A percentile compares a stretch with the other conserved stretches of the same genome.
Evolutionary conservation across 1,140 invertebrate genomes (phyloP).

Genomic region (Aphaenogaster rudis): DNA sequence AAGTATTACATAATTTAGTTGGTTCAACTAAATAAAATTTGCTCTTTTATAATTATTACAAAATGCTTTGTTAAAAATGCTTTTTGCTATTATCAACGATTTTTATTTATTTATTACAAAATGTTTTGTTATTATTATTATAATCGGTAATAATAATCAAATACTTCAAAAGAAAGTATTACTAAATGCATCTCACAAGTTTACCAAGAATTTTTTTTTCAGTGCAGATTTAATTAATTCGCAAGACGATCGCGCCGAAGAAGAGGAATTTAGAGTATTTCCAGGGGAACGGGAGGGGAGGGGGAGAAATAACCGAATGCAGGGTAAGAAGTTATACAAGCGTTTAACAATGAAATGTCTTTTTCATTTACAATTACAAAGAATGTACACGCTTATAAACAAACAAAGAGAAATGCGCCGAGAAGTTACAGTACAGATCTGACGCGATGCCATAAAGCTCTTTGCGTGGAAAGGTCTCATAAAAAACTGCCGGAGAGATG

Average conservation of each 20-base stretch:
- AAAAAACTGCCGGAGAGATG: conserved; percentile 67
- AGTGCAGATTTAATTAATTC: not conserved
- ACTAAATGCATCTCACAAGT: no score
- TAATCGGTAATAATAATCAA: no score
- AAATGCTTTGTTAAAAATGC: no score
- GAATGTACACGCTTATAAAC: conserved; percentile 79
- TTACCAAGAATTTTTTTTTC: not conserved
- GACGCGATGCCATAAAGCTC: conserved; percentile 66
- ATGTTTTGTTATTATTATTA: no score
- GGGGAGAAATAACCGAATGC: not conserved
- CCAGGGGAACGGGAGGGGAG: not conserved
- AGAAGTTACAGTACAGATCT: conserved; percentile 70
- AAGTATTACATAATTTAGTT: no score
- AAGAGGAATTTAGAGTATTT: not conserved
- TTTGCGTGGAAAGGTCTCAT: conserved; percentile 69
- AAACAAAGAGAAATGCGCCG: conserved; percentile 74
- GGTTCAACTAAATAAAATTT: no score
- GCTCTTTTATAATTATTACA: no score
- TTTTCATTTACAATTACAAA: conserved; percentile 80
- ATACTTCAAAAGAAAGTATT: no score
- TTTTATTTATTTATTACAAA: no score
- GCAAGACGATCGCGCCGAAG: not conserved
- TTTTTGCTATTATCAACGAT: no score
- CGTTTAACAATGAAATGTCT: conserved; percentile 77
- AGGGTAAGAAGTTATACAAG: conserved; percentile 22